phyloP scores from a whole-genome alignment of 2,113 vertebrate species.

The Carassius auratus region DNA sequence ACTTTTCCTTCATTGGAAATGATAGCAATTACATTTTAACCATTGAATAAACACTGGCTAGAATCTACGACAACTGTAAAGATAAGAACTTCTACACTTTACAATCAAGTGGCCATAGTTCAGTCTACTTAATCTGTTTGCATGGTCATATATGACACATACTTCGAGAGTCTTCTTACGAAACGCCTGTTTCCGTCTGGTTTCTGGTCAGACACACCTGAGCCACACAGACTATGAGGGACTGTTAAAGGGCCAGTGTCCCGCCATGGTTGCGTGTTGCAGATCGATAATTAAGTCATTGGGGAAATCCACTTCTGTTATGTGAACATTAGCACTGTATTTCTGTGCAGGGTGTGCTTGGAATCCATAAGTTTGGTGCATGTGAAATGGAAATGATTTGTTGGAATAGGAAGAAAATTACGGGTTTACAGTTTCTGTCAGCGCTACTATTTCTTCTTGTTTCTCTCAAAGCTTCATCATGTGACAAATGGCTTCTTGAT shows the following conservation, averaged over 20 bases:
- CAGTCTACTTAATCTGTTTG: constrained; percentile 27
- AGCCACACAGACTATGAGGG: neutral
- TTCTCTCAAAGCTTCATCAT: constrained; percentile 27
- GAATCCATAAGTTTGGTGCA: no score
- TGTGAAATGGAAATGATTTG: neutral
- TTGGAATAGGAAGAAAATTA: neutral
- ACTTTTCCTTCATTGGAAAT: neutral
- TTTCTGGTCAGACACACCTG: constrained; percentile 26
- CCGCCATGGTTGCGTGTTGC: neutral
- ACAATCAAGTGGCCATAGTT: constrained; percentile 45
- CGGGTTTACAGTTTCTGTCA: neutral
- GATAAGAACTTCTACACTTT: constrained; percentile 43
- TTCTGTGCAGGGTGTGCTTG: neutral
- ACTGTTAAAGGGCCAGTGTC: neutral
- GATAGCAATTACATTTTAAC: constrained; percentile 38
- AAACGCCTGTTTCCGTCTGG: constrained; percentile 22
- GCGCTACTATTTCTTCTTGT: neutral
- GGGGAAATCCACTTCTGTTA: neutral
- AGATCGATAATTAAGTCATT: neutral
- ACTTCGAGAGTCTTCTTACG: neutral
- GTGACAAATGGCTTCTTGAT: neutral
- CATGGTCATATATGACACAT: constrained; percentile 14
- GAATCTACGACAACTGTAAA: constrained; percentile 19
- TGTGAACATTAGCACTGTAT: neutral
- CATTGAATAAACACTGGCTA: constrained; percentile 30